Percentiles rank a stretch among this genome's conserved stretches.
phyloP scores from a whole-genome alignment of 1,140 invertebrate genomes.

The Brachionus calyciflorus region DNA sequence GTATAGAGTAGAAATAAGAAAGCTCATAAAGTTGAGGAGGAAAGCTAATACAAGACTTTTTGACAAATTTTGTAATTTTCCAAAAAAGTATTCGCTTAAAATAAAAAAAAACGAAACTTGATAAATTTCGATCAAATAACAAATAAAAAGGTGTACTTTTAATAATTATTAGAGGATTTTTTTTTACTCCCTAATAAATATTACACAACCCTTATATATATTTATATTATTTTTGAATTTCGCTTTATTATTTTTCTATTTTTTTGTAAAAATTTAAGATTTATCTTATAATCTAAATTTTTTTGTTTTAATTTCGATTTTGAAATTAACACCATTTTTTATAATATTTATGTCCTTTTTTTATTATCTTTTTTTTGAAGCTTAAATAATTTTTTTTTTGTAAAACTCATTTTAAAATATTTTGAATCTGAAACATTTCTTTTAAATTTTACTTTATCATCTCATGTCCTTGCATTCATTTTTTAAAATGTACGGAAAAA shows the following conservation, averaged over 20 bases:
- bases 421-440: too few relatives aligned
- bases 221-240: constrained; percentile 27
- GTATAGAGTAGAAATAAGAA: not conserved
- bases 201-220: constrained; percentile 15
- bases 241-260: too few relatives aligned
- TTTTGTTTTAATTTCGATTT: constrained; percentile 40
- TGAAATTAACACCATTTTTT: constrained; percentile 22
- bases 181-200: constrained; percentile 29
- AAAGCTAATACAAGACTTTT: constrained; percentile 26
- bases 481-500: too few relatives aligned
- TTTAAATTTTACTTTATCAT: too few relatives aligned
- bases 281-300: constrained; percentile 41
- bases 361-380: too few relatives aligned
- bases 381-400: too few relatives aligned
- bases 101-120: constrained; percentile 28
- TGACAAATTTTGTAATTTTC: constrained; percentile 28
- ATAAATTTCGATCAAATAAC: constrained; percentile 42
- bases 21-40: not conserved
- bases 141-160: constrained; percentile 42
- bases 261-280: not conserved
- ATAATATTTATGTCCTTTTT: not conserved
- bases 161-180: constrained; percentile 37
- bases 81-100: constrained; percentile 32
- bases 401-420: too few relatives aligned
- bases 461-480: too few relatives aligned